phyloP scores from a whole-genome alignment of 2,113 vertebrate species.

The Pavo muticus region DNA sequence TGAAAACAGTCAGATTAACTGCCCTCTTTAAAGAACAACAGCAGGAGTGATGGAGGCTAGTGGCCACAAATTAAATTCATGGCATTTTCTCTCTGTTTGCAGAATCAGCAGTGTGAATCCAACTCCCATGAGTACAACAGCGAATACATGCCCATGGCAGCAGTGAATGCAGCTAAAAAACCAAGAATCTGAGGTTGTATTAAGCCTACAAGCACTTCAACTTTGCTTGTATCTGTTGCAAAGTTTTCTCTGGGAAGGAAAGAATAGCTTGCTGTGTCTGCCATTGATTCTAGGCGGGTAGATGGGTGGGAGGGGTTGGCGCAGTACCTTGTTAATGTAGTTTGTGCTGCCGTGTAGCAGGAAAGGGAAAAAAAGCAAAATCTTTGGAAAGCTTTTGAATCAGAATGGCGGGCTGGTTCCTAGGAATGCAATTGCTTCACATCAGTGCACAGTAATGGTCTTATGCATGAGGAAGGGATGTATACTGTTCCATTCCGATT shows the following conservation, averaged over 20 bases:
- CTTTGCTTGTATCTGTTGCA: neutral
- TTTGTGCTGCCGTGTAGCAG: neutral
- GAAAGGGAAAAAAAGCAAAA: neutral
- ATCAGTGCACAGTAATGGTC: neutral
- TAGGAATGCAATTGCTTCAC: neutral
- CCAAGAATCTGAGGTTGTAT: conserved; percentile 62
- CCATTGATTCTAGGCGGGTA: neutral
- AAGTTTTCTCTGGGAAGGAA: neutral
- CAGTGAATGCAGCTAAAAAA: conserved; percentile 77
- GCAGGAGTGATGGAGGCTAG: neutral
- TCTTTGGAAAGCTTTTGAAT: neutral
- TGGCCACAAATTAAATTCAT: neutral
- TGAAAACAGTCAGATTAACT: neutral
- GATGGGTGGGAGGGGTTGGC: neutral
- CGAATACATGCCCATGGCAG: conserved; percentile 86
- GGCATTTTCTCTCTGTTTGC: conserved; percentile 48
- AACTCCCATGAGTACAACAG: conserved; percentile 76
- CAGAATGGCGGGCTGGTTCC: neutral
- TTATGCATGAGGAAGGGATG: neutral
- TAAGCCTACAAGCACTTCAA: neutral
- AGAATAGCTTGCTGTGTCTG: neutral
- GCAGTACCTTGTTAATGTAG: neutral
- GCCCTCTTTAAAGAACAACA: neutral
- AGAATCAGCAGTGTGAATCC: conserved; percentile 60
- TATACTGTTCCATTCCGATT: neutral